These are phyloP conservation scores for Ctenoplectra terminalis DNA, from an alignment of 1,140 invertebrate species.

Conservation along the genomic window DNA sequence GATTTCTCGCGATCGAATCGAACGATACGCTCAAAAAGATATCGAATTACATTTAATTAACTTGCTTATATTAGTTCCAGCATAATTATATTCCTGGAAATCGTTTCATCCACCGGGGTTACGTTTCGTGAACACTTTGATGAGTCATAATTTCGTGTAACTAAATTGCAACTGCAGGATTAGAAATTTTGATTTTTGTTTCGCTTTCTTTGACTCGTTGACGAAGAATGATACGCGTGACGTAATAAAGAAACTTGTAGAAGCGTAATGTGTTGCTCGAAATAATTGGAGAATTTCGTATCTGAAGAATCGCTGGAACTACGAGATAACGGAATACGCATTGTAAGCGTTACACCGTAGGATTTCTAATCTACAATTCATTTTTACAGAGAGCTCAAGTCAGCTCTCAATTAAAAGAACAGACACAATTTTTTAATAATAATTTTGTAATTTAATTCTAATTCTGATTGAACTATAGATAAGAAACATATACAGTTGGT, in stretches of 20 bases:
- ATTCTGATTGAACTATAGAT: no score
- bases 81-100: constrained; percentile 8
- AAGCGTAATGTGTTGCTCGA: background rate
- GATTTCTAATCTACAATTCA: no score
- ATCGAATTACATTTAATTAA: background rate
- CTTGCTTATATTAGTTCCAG: background rate
- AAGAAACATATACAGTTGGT: no score
- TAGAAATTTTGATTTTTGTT: constrained; percentile 14
- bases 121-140: background rate
- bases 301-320: background rate
- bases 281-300: background rate
- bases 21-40: background rate
- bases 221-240: background rate
- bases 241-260: background rate
- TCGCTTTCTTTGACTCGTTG: background rate
- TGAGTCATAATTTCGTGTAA: background rate
- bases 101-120: no score
- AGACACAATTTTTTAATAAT: background rate
- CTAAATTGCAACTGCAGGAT: background rate
- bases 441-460: no score
- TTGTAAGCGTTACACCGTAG: background rate
- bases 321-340: background rate
- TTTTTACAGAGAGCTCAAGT: no score
- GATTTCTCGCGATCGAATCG: background rate
- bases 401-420: no score